A percentile compares a stretch with the other conserved stretches of the same genome.
These are phyloP conservation scores for Carassius auratus DNA, from an alignment of 2,113 vertebrate species.

Conservation along the genomic window DNA sequence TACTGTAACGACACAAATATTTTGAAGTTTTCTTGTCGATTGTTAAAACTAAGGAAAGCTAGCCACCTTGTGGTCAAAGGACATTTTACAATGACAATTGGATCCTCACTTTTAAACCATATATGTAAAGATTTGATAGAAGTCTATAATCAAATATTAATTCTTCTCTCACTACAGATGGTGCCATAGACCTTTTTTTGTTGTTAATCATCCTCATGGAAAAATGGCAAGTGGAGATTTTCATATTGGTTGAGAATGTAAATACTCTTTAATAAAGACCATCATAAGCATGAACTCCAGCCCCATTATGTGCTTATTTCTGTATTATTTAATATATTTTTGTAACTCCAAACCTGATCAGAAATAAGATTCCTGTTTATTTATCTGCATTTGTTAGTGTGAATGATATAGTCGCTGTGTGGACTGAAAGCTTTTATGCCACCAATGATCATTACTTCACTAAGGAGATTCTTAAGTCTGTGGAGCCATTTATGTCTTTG, in stretches of 20 bases:
- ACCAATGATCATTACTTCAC: constrained; percentile 90
- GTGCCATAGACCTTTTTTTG: constrained; percentile 84
- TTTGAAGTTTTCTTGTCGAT: background rate
- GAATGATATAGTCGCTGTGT: constrained; percentile 88
- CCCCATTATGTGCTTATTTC: constrained; percentile 73
- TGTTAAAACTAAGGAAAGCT: background rate
- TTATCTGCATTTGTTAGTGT: constrained; percentile 73
- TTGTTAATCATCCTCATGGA: constrained; percentile 87
- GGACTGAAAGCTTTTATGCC: constrained; percentile 90
- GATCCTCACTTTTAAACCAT: background rate
- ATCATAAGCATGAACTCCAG: constrained; percentile 83
- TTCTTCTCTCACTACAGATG: constrained; percentile 71
- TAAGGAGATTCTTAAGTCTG: constrained; percentile 47
- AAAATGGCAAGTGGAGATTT: constrained; percentile 85
- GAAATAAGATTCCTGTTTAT: background rate
- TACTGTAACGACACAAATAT: background rate
- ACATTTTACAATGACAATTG: background rate
- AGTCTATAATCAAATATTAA: background rate
- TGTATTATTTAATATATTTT: too few species aligned
- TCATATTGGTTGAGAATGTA: constrained; percentile 83
- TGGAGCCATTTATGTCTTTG: constrained; percentile 77
- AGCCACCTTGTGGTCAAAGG: background rate
- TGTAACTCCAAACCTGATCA: background rate
- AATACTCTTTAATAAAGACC: constrained; percentile 84
- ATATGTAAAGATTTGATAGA: too few species aligned